Percentiles rank a stretch among this genome's conserved stretches.
These are phyloP conservation scores for Colinus virginianus DNA, from an alignment of 2,113 vertebrate species.

Conservation along the genomic window DNA sequence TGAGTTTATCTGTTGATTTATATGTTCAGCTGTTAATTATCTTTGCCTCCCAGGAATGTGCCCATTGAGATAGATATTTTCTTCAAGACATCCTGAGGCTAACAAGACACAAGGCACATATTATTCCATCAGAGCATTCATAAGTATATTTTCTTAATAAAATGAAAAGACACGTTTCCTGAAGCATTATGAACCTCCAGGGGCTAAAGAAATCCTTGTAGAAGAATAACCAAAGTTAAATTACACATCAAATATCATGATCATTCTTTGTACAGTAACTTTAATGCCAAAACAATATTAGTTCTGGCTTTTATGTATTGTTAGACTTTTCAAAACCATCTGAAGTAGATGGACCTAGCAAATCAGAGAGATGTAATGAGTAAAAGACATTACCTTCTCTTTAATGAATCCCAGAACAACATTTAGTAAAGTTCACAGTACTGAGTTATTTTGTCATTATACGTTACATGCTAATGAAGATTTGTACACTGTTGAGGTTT, in stretches of 20 bases:
- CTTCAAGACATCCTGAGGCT: constrained; percentile 4
- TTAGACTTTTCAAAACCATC: background rate
- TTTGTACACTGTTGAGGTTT: background rate
- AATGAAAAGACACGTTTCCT: constrained; percentile 30
- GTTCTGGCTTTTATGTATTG: constrained; percentile 3
- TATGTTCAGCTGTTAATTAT: background rate
- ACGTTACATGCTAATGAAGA: constrained; percentile 24
- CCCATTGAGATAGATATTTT: background rate
- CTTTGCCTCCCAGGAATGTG: background rate
- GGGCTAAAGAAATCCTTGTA: constrained; percentile 33
- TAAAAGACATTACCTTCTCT: background rate
- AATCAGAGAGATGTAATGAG: background rate
- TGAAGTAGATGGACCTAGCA: background rate
- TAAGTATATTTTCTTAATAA: constrained; percentile 55
- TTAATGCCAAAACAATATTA: constrained; percentile 61
- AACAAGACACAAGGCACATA: constrained; percentile 8
- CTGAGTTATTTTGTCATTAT: constrained; percentile 31
- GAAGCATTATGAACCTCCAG: constrained; percentile 1
- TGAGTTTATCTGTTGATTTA: background rate
- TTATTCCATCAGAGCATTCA: constrained; percentile 19
- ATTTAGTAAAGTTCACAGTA: constrained; percentile 40
- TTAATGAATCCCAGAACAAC: constrained; percentile 53
- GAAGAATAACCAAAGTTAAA: constrained; percentile 47
- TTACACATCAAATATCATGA: constrained; percentile 43
- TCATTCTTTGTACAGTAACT: constrained; percentile 21